Percentiles rank a stretch among this genome's conserved stretches.
These are phyloP conservation scores for Scaptodrosophila latifasciaeformis DNA, from an alignment of 2,888 invertebrate species.

Conservation along the genomic window DNA sequence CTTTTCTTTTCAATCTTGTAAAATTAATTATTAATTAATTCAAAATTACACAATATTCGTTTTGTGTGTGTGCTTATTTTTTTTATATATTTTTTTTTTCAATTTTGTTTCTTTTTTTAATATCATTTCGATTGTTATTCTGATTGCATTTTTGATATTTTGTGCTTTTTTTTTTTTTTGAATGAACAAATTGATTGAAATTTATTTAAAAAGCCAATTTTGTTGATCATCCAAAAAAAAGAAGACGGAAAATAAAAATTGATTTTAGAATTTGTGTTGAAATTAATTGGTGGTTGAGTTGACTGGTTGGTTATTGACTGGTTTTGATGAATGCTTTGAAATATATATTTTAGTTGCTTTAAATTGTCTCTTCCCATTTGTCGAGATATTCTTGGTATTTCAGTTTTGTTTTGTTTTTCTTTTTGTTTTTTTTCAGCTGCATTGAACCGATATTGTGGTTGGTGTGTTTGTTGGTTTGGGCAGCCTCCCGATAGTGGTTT, in stretches of 20 bases:
- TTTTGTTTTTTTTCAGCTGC: constrained; percentile 10
- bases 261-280: no score
- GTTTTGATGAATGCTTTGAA: background rate
- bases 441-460: constrained; percentile 45
- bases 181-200: no score
- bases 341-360: constrained; percentile 1
- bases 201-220: no score
- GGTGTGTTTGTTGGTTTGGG: constrained; percentile 47
- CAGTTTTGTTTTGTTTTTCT: background rate
- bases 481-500: constrained; percentile 72
- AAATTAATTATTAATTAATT: no score
- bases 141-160: no score
- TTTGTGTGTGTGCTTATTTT: no score
- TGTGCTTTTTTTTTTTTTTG: no score
- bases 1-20: constrained; percentile 15
- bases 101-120: no score
- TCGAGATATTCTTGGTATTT: background rate
- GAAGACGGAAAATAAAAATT: no score
- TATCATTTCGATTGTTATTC: background rate
- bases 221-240: no score
- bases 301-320: constrained; percentile 8
- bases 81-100: no score
- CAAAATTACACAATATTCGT: no score
- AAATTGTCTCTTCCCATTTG: background rate
- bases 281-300: constrained; percentile 26